phyloP scores from a whole-genome alignment of 2,113 vertebrate genomes.

The Ictalurus furcatus region DNA sequence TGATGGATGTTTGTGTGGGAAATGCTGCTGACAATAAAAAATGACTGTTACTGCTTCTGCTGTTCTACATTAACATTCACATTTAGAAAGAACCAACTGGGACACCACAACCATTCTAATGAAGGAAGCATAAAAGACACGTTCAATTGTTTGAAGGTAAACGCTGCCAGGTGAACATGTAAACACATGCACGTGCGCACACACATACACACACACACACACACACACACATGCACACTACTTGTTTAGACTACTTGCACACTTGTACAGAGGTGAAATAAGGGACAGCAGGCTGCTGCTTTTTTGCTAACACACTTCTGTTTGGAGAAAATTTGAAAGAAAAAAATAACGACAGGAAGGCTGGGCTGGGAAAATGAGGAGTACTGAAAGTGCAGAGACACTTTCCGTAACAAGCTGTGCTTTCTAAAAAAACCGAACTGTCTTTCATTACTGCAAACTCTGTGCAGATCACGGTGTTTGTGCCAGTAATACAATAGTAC shows the following conservation, averaged over 20 bases:
- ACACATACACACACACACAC: background rate
- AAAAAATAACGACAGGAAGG: constrained; percentile 21
- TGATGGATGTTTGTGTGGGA: constrained; percentile 10
- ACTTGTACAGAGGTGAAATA: constrained; percentile 11
- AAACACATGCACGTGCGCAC: background rate
- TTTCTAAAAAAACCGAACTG: background rate
- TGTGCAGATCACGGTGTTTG: background rate
- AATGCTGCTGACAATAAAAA: background rate
- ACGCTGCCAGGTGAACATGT: background rate
- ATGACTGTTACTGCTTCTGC: background rate
- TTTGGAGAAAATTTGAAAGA: constrained; percentile 12
- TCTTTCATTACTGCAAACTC: background rate
- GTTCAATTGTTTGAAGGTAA: background rate
- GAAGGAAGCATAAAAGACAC: background rate
- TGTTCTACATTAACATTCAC: background rate
- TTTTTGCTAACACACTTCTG: background rate
- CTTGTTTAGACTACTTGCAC: background rate
- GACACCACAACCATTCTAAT: background rate
- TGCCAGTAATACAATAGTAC: background rate
- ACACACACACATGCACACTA: background rate
- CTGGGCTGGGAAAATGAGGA: background rate
- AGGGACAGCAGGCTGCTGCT: background rate
- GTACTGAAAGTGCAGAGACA: background rate
- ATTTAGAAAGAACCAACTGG: background rate
- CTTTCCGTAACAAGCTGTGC: constrained; percentile 1